phyloP scores from a whole-genome alignment of 2,888 invertebrate genomes.

The Drosophila subsilvestris region DNA sequence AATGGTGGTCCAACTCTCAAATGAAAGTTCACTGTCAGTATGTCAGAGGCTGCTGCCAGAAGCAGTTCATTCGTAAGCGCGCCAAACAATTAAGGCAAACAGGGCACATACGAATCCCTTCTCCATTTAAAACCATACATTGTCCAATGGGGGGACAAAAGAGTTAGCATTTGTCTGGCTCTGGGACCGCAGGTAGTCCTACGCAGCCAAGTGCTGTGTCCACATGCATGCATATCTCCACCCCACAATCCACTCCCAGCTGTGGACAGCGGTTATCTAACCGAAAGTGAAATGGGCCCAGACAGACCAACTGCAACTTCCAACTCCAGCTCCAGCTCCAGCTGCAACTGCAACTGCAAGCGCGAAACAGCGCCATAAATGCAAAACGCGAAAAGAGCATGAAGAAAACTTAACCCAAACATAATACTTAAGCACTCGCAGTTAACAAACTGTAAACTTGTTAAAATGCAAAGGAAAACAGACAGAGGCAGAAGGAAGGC shows the following conservation, averaged over 20 bases:
- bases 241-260: constrained; percentile 3
- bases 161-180: constrained; percentile 14
- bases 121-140: not conserved
- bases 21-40: constrained; percentile 66
- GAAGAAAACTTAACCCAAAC: constrained; percentile 58
- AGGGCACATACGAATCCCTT: constrained; percentile 26
- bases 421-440: constrained; percentile 55
- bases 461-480: constrained; percentile 58
- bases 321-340: constrained; percentile 23
- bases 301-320: constrained; percentile 32
- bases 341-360: constrained; percentile 33
- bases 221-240: constrained; percentile 32
- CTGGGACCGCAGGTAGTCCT: constrained; percentile 47
- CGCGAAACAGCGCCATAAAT: constrained; percentile 24
- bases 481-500: constrained; percentile 26
- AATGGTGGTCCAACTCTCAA: constrained; percentile 39
- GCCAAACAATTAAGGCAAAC: constrained; percentile 43
- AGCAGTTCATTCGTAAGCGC: constrained; percentile 27
- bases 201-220: constrained; percentile 42
- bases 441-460: constrained; percentile 75
- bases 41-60: constrained; percentile 48
- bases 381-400: constrained; percentile 55
- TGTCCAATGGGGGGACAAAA: constrained; percentile 11
- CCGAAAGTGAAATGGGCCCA: constrained; percentile 69
- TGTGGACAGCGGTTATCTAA: constrained; percentile 64